Base-by-base conservation (phyloP, 2,797 vertebrate species). In the Tenualosa thibaudeaui region DNA sequence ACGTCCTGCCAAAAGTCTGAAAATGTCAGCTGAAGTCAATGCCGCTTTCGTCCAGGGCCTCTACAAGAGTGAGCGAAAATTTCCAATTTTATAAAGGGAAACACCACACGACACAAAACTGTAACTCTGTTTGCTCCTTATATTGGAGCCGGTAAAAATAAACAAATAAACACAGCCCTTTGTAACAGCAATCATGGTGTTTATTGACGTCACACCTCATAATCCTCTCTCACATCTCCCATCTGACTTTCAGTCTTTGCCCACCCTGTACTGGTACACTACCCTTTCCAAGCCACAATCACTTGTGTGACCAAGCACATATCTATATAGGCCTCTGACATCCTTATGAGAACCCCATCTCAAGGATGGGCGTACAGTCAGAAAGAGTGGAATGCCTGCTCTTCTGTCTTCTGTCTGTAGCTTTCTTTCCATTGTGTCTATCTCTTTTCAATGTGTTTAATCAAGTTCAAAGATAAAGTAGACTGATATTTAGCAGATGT, bases 11-110 rank as follows among this genome's bases (percentile, higher is more conserved):
- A 78, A 78, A 43, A 43, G 5, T 78, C 71, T 78, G 40, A 46
- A 78, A 43, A 78, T 78, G 37, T 78, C 71, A 78, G 71, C 40
- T 46, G 71, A 15, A 78, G 37, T 46, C 71, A 46, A 46, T 43
- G 71, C 37, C 15, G 4, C 17, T 5, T 6, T 22, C 19, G 37
- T 78, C 71, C 40, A 5, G 31, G 37, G 68, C 15, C 15, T 19
- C 54, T 75, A n/a, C 43, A 46, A 17, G 13, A 75, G 13, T 6
- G 13, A 40, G 68, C 37, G 17, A 19, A 75, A 75, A 40, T 75
- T 15, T 75, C 71, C 71, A 78, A 5, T 19, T 78, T 78, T 78
- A 19, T 78, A 37, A 78, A 13, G 37, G 50, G 71, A 22, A 78
- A 22, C 40, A 40, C 15, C 71, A 78, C 40, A 78, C 9, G 17